A percentile compares a stretch with the other conserved stretches of the same genome.
Evolutionary conservation across 1,140 invertebrate genomes (phyloP).

Genomic region (Chrysoperla carnea): DNA sequence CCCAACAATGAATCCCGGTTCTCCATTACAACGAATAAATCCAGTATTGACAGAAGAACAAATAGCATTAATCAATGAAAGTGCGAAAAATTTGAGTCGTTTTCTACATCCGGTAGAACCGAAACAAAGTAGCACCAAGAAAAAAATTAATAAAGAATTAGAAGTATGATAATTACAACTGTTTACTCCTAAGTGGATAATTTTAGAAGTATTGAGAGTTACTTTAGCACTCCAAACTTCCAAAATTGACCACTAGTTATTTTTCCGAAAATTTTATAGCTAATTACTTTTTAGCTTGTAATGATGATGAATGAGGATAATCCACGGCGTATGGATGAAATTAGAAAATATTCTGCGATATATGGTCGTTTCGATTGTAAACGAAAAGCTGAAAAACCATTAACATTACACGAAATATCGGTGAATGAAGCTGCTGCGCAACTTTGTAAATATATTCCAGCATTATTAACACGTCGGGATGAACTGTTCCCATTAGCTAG

Average conservation of each 20-base stretch:
- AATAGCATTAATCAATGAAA: constrained; percentile 62
- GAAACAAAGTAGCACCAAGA: constrained; percentile 78
- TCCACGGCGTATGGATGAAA: constrained; percentile 78
- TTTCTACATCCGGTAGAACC: constrained; percentile 72
- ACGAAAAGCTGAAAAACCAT: constrained; percentile 83
- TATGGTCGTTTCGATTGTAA: constrained; percentile 95
- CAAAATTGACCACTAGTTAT: too few species aligned
- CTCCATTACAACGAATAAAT: constrained; percentile 44
- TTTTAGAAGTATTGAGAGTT: too few species aligned
- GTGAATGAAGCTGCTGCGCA: constrained; percentile 97
- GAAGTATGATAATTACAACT: constrained; percentile 36
- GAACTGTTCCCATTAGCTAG: constrained; percentile 89
- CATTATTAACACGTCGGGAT: constrained; percentile 77
- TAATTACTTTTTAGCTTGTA: constrained; percentile 37
- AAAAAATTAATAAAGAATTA: constrained; percentile 81
- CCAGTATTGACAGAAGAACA: constrained; percentile 68
- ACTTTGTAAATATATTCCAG: constrained; percentile 77
- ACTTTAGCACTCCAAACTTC: too few species aligned
- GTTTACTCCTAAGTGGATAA: too few species aligned
- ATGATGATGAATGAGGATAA: constrained; percentile 80
- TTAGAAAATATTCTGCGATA: constrained; percentile 90
- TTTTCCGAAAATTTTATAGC: too few species aligned
- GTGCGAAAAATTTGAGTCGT: constrained; percentile 65
- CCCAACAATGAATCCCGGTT: constrained; percentile 15
- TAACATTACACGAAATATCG: constrained; percentile 90